These are phyloP conservation scores for Sebastes taczanowskii DNA, from an alignment of 2,797 vertebrate species.

Conservation along the genomic window DNA sequence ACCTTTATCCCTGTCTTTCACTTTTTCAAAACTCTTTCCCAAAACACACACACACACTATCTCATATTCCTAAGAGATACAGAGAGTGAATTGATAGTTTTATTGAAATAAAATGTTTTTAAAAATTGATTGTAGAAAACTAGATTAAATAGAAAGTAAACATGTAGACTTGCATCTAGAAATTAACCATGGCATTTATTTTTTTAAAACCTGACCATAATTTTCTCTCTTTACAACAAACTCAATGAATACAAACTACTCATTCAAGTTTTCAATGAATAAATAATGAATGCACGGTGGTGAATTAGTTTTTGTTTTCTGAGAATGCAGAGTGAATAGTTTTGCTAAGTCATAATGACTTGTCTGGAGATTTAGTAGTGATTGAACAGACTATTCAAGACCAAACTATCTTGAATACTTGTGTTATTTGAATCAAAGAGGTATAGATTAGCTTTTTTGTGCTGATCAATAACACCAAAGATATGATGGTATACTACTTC, in stretches of 20 bases:
- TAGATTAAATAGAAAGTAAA: neutral
- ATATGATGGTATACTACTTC: conserved; percentile 44
- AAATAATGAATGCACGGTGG: neutral
- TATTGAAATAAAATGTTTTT: neutral
- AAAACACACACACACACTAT: neutral
- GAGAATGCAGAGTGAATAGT: neutral
- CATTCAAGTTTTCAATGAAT: neutral
- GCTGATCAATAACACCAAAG: conserved; percentile 63
- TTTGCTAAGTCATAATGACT: neutral
- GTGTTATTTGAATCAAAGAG: conserved; percentile 26
- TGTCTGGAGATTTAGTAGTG: neutral
- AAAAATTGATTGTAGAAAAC: neutral
- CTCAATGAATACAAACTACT: neutral
- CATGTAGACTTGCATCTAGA: neutral
- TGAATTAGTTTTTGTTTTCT: neutral
- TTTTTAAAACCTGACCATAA: neutral
- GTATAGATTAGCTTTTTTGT: conserved; percentile 15
- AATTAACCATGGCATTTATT: neutral
- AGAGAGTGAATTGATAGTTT: neutral
- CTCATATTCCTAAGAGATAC: neutral
- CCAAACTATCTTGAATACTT: neutral
- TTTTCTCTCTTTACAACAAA: neutral
- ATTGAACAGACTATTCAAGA: neutral
- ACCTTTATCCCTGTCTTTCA: conserved; percentile 65
- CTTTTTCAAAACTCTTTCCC: conserved; percentile 43